Percentiles rank a stretch among this genome's conserved stretches.
These are phyloP conservation scores for Proisotoma minuta DNA, from an alignment of 2,888 invertebrate species.

Conservation along the genomic window DNA sequence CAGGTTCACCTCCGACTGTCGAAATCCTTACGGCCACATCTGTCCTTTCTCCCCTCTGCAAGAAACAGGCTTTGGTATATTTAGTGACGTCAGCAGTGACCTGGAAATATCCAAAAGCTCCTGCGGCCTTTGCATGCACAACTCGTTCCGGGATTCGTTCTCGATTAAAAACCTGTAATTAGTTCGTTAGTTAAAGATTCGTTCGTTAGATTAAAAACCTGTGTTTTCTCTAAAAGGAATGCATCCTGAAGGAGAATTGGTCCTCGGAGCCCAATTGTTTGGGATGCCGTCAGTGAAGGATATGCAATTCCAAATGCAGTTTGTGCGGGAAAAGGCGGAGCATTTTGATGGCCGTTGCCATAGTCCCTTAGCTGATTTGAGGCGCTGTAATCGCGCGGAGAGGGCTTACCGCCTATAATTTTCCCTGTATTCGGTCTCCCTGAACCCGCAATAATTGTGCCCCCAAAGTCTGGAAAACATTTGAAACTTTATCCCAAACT, in stretches of 20 bases:
- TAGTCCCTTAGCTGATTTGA: too few species aligned
- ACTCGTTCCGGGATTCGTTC: slow-evolving; percentile 94
- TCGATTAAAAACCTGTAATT: slow-evolving; percentile 55
- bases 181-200: too few species aligned
- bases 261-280: slow-evolving; percentile 80
- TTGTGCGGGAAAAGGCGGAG: too few species aligned
- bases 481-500: too few species aligned
- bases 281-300: slow-evolving; percentile 35
- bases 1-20: slow-evolving; percentile 84
- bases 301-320: not conserved
- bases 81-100: slow-evolving; percentile 19
- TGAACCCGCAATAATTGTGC: too few species aligned
- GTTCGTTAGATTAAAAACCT: too few species aligned
- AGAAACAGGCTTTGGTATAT: slow-evolving; percentile 23
- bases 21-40: slow-evolving; percentile 75
- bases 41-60: slow-evolving; percentile 12
- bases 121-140: slow-evolving; percentile 92
- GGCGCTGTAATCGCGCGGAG: too few species aligned
- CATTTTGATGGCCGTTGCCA: too few species aligned
- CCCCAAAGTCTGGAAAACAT: too few species aligned
- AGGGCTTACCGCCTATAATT: too few species aligned
- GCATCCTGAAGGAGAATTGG: slow-evolving; percentile 82
- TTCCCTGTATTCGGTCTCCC: too few species aligned
- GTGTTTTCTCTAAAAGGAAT: slow-evolving; percentile 53
- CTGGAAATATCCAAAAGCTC: slow-evolving; percentile 46